Evolutionary conservation across 2,797 vertebrate species (phyloP), one percentile per base, ranked within the genome.

Genomic region (Fistularia tabacaria): DNA sequence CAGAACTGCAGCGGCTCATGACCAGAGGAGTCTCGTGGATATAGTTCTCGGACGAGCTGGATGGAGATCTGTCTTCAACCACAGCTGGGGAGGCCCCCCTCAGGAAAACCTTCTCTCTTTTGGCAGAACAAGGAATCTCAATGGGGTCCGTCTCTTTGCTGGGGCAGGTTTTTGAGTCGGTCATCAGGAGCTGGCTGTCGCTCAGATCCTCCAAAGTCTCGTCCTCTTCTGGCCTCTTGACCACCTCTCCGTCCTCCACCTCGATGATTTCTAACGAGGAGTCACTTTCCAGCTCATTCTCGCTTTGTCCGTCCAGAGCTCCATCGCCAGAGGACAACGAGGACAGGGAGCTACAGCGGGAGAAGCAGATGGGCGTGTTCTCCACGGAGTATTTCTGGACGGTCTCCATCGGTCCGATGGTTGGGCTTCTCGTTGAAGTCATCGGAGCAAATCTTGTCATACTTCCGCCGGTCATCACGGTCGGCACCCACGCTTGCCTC

Each of bases 1-100:
- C 96, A 0, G 97, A 99, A 74, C 97, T 99, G 79, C 97, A 99
- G 61, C 97, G 94, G 62, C 96, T 98, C 91, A 99, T 93, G 13
- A 99, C 94, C 60, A 99, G 87, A 0, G 97, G 97, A 0, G 97
- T 99, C 77, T 99, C 97, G n/a, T 98, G 97, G 64, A 98, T 90
- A 57, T 94, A 99, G 66, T 98, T 98, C 64, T 99, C 97, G 0
- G 96, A 98, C 7, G 97, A 98, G 77, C 96, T 99, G 0, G 97
- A 98, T 0, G 96, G 95, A 0, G 95, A 98, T 69, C 92, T 86
- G 65, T 99, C 97, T 46, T 95, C 94, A 14, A 87, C 89, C 62
- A 88, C 74, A 0, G 90, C 89, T 0, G 95, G 92, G 0, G 92
- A 93, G 7, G 80, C 64, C 3, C 74, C 87, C 52, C 91, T 79